Base-by-base conservation (phyloP, 37 sponge, comb jelly and placozoan species). In the Oopsacas minuta region DNA sequence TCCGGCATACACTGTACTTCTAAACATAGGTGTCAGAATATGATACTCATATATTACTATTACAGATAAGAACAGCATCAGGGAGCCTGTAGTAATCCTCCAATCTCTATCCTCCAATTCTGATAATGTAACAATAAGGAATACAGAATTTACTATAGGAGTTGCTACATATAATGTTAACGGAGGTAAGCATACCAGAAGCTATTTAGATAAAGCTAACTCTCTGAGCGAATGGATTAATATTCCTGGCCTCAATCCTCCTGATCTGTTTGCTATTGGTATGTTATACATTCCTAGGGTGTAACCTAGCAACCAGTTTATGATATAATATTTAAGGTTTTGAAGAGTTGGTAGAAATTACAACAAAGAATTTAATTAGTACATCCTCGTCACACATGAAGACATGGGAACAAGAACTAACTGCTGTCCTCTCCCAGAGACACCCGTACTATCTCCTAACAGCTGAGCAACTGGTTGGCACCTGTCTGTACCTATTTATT, bases 131-230 rank as follows among this genome's bases (percentile, higher is more conserved):
- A 28, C 34, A 3, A 3, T 25, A 3, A 46, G 51, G 51, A 3
- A 61, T 34, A 61, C 17, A 5, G 32, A 3, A 1, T 83, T 95
- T 0, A 87, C 93, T 36, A 90, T 99, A 22, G 82, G 88, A 22
- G 84, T 96, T 1, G 99, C 94, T 15, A 99, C 99, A 0, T 99
- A 96, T 94, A 99, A 99, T 84, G 94, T 95, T 36, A 99, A 99
- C 69, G 99, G 99, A 39, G 99, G 99, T 36, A 86, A 86, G 15
- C 90, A 88, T 37, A 52, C 92, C 8, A 84, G 91, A 12, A 96
- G 94, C 81, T 95, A 95, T 10, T 88, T 92, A 85, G 90, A 89
- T 84, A 88, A 91, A 3, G 84, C 88, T 42, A 89, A 93, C 22
- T 90, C 94, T 1, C 49, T 95, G 89, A 83, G 86, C 37, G 93